A percentile compares a stretch with the other conserved stretches of the same genome.
Conservation (phyloP, 1,140 invertebrate genomes). For the Drosophila cardini region DNA sequence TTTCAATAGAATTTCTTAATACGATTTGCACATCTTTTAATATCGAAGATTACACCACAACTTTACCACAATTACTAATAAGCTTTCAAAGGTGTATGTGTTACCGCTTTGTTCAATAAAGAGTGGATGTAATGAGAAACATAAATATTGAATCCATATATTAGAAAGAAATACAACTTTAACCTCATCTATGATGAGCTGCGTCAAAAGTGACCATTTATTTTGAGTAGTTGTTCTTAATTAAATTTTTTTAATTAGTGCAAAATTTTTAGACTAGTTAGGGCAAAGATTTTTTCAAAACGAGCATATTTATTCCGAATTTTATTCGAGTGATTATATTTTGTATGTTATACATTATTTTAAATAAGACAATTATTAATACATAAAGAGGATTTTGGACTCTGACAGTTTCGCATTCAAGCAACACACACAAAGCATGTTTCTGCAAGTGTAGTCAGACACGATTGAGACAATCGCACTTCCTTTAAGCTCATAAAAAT, state of each 20-base stretch:
- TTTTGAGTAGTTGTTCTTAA: too few species aligned
- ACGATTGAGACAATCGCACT: neutral
- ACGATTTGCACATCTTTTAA: constrained; percentile 18
- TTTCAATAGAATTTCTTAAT: constrained; percentile 51
- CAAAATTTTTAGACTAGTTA: too few species aligned
- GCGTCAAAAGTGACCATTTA: too few species aligned
- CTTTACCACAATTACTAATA: constrained; percentile 4
- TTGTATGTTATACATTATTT: too few species aligned
- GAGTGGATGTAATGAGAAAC: too few species aligned
- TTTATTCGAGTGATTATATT: too few species aligned
- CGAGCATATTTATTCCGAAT: constrained; percentile 10
- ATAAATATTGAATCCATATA: too few species aligned
- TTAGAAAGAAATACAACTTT: too few species aligned
- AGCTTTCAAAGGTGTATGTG: too few species aligned
- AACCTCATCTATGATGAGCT: too few species aligned
- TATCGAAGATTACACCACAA: constrained; percentile 65
- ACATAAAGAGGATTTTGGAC: neutral
- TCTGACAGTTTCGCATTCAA: neutral
- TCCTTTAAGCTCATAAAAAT: constrained; percentile 35
- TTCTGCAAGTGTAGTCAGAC: neutral
- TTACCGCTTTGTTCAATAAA: too few species aligned
- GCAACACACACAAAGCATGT: neutral
- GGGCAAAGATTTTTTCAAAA: neutral
- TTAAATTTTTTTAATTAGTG: too few species aligned
- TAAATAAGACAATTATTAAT: neutral